A percentile compares a stretch with the other conserved stretches of the same genome.
Conservation (phyloP, 1,140 invertebrate species). For the Drosophila tsacasi region DNA sequence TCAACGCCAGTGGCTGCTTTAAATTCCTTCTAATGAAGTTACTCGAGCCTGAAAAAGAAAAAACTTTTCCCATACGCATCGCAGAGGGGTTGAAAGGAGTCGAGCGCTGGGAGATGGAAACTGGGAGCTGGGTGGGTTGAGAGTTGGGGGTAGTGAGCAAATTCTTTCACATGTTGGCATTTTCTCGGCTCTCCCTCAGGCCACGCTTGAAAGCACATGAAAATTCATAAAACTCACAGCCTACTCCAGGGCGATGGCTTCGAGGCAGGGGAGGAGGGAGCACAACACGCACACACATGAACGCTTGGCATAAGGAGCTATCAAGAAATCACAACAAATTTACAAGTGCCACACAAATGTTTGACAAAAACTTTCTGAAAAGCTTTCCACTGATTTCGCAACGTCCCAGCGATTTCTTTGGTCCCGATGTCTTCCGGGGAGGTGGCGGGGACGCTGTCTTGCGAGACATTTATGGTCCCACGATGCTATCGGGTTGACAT, state of each 20-base stretch:
- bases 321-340: slow-evolving; percentile 84
- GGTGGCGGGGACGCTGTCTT: slow-evolving; percentile 12
- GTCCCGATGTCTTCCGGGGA: slow-evolving; percentile 24
- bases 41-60: slow-evolving; percentile 75
- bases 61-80: slow-evolving; percentile 52
- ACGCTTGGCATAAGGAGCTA: slow-evolving; percentile 74
- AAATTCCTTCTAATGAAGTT: slow-evolving; percentile 75
- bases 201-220: slow-evolving; percentile 72
- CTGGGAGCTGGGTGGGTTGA: background rate
- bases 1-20: slow-evolving; percentile 74
- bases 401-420: slow-evolving; percentile 78
- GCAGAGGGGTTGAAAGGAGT: background rate
- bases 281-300: slow-evolving; percentile 32
- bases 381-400: slow-evolving; percentile 82
- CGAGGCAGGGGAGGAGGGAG: background rate
- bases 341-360: slow-evolving; percentile 84
- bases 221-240: slow-evolving; percentile 76
- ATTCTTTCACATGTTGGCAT: slow-evolving; percentile 70
- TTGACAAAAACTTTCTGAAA: slow-evolving; percentile 83
- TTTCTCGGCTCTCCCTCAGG: slow-evolving; percentile 53
- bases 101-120: background rate
- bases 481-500: slow-evolving; percentile 82
- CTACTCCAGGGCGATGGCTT: slow-evolving; percentile 35
- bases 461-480: slow-evolving; percentile 78
- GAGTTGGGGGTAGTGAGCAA: slow-evolving; percentile 46